Conservation (phyloP, 2,113 vertebrate genomes). For the Thunnus thynnus region DNA sequence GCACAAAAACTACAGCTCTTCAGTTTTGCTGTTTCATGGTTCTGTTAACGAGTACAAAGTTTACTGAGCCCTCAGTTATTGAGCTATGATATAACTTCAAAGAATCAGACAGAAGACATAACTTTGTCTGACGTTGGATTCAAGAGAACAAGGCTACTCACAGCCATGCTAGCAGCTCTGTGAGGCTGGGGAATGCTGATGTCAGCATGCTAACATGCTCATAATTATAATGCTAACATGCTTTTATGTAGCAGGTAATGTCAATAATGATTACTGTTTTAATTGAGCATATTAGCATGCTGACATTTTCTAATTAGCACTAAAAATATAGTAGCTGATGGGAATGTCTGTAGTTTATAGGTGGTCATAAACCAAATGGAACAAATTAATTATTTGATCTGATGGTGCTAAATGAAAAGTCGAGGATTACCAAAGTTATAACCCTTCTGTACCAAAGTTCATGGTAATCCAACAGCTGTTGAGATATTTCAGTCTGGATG, state of each 20-base stretch:
- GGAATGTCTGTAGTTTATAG: too few relatives aligned
- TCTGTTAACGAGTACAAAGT: background rate
- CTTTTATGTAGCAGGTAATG: too few relatives aligned
- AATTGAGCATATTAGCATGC: too few relatives aligned
- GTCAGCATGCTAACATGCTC: too few relatives aligned
- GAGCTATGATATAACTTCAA: background rate
- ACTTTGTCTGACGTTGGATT: background rate
- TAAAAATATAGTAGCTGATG: too few relatives aligned
- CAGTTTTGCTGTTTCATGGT: conserved; percentile 24
- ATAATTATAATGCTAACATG: too few relatives aligned
- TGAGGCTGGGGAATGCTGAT: background rate
- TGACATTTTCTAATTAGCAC: too few relatives aligned
- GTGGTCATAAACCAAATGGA: background rate
- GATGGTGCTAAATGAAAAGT: too few relatives aligned
- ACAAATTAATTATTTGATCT: background rate
- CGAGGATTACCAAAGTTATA: too few relatives aligned
- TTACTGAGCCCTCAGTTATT: background rate
- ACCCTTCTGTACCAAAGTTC: too few relatives aligned
- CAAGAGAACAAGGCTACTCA: background rate
- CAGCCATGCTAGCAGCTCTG: too few relatives aligned
- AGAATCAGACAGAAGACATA: background rate
- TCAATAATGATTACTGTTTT: too few relatives aligned
- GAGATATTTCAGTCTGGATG: background rate
- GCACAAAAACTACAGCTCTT: conserved; percentile 34
- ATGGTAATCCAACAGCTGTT: background rate